These are phyloP conservation scores for Berghia stephanieae DNA, from an alignment of 1,140 invertebrate species.

Conservation along the genomic window DNA sequence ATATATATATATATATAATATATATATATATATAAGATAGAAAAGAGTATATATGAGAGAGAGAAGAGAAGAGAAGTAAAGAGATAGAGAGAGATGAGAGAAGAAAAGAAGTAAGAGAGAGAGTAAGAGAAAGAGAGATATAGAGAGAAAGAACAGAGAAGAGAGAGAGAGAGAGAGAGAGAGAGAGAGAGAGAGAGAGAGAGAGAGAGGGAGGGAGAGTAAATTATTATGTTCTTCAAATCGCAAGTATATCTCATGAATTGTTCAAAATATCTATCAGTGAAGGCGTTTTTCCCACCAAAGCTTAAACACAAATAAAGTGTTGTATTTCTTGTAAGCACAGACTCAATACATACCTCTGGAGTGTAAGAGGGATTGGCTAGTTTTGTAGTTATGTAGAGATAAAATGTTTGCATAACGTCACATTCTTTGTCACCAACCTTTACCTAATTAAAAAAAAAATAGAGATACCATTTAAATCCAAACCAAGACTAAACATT, in stretches of 20 bases:
- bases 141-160: neutral
- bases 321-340: neutral
- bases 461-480: neutral
- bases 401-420: slow-evolving; percentile 88
- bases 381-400: slow-evolving; percentile 95
- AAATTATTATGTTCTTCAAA: too few relatives aligned
- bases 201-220: neutral
- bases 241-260: too few relatives aligned
- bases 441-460: slow-evolving; percentile 69
- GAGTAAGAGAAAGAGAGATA: too few relatives aligned
- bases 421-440: slow-evolving; percentile 96
- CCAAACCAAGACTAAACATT: too few relatives aligned
- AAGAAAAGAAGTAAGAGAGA: too few relatives aligned
- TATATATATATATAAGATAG: neutral
- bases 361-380: slow-evolving; percentile 94
- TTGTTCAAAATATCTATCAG: too few relatives aligned
- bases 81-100: too few relatives aligned
- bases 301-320: too few relatives aligned
- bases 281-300: too few relatives aligned
- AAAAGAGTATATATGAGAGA: neutral
- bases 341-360: slow-evolving; percentile 72
- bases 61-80: too few relatives aligned
- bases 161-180: neutral
- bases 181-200: neutral
- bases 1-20: neutral